Evolutionary conservation across 2,888 invertebrate species (phyloP).

Genomic region (Halocaridina rubra): DNA sequence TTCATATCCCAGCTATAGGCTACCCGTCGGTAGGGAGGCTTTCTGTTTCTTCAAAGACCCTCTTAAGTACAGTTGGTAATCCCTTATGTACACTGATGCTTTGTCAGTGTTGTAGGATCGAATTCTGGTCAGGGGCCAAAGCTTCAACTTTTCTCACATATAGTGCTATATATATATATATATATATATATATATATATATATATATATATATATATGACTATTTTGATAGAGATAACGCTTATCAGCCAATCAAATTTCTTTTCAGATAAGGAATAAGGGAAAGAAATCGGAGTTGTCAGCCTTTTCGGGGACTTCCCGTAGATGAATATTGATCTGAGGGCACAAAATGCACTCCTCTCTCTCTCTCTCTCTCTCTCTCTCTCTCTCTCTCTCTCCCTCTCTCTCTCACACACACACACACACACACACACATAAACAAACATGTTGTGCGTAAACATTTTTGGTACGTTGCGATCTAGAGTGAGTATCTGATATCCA

Average conservation of each 20-base stretch:
- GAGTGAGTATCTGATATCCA: no score
- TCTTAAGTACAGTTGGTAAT: no score
- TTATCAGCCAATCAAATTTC: background rate
- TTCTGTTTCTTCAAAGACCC: no score
- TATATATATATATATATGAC: background rate
- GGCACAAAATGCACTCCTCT: background rate
- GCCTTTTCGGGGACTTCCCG: no score
- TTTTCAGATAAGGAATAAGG: no score
- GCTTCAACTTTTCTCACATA: background rate
- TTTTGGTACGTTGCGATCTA: no score
- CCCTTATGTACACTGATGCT: no score
- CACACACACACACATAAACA: slow-evolving; percentile 1
- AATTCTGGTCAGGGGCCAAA: no score
- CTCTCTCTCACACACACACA: background rate
- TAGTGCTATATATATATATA: background rate
- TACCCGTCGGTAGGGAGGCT: no score
- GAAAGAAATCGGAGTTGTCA: background rate
- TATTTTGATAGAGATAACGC: background rate
- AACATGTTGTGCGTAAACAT: background rate
- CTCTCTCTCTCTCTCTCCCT: background rate
- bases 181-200: background rate
- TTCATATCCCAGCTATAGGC: no score
- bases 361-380: background rate
- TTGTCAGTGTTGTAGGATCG: no score
- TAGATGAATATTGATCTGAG: no score